Conservation (phyloP, 2,888 invertebrate genomes). For the Operophtera brumata region DNA sequence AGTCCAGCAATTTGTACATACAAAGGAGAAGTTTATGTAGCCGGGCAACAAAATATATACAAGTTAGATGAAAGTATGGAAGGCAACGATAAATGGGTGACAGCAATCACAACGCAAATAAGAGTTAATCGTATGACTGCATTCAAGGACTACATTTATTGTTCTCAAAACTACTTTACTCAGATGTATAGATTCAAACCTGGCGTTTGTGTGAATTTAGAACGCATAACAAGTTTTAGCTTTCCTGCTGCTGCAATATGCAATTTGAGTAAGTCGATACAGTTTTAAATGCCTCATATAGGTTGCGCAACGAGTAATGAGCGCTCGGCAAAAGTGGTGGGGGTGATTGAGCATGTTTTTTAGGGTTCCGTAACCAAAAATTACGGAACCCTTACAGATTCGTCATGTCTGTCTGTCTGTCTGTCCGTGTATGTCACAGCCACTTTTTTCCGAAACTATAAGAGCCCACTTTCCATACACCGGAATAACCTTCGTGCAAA, state of each 20-base stretch:
- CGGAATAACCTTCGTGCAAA: too few relatives aligned
- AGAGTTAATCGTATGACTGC: constrained; percentile 54
- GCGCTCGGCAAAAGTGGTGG: too few relatives aligned
- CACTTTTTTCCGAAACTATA: too few relatives aligned
- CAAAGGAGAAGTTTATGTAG: constrained; percentile 52
- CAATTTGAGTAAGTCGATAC: constrained; percentile 52
- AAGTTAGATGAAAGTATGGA: constrained; percentile 51
- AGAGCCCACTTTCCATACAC: too few relatives aligned
- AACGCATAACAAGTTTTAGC: constrained; percentile 46
- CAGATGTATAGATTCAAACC: constrained; percentile 61
- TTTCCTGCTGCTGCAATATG: constrained; percentile 57
- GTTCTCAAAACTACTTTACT: constrained; percentile 60
- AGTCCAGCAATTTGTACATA: constrained; percentile 62
- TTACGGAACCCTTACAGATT: too few relatives aligned
- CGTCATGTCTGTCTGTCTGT: too few relatives aligned
- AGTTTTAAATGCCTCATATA: not conserved
- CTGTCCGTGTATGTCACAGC: too few relatives aligned
- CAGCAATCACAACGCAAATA: constrained; percentile 46
- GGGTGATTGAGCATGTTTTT: too few relatives aligned
- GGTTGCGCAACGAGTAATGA: too few relatives aligned
- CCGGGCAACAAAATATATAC: constrained; percentile 59
- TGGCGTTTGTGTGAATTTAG: constrained; percentile 43
- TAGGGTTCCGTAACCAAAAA: too few relatives aligned
- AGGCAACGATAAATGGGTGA: constrained; percentile 48
- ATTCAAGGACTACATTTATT: constrained; percentile 59